phyloP scores from a whole-genome alignment of 2,888 invertebrate species.

The Buathra laborator region DNA sequence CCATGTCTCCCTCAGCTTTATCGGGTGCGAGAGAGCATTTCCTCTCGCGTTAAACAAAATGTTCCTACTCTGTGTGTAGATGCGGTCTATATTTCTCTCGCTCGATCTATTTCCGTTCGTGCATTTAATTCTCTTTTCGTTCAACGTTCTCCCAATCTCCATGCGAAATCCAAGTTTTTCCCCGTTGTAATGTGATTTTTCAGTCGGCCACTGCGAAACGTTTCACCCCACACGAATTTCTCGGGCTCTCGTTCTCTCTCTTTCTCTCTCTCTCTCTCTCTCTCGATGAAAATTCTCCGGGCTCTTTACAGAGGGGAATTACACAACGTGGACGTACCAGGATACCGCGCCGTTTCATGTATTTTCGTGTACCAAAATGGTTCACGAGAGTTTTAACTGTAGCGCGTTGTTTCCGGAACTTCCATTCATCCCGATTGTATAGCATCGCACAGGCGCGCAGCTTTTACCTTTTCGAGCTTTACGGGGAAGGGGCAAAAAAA shows the following conservation, averaged over 20 bases:
- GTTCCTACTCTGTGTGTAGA: background rate
- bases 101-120: slow-evolving; percentile 33
- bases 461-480: slow-evolving; percentile 20
- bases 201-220: slow-evolving; percentile 3
- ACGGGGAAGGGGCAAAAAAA: slow-evolving; percentile 7
- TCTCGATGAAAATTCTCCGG: slow-evolving; percentile 15
- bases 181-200: slow-evolving; percentile 25
- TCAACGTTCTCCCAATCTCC: background rate
- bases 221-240: slow-evolving; percentile 8
- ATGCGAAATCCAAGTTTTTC: slow-evolving; percentile 33
- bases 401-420: slow-evolving; percentile 44
- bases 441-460: slow-evolving; percentile 4
- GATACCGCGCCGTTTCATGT: background rate
- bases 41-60: slow-evolving; percentile 18
- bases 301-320: background rate
- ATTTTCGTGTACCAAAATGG: slow-evolving; percentile 30
- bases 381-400: slow-evolving; percentile 54
- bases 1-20: slow-evolving; percentile 27
- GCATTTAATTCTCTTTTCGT: slow-evolving; percentile 1
- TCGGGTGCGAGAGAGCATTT: background rate
- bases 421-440: slow-evolving; percentile 39
- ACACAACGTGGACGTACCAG: slow-evolving; percentile 3
- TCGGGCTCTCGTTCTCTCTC: background rate
- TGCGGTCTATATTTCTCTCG: slow-evolving; percentile 19
- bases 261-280: background rate